Conservation (phyloP, 2,888 invertebrate genomes). For the Drosophila tripunctata region DNA sequence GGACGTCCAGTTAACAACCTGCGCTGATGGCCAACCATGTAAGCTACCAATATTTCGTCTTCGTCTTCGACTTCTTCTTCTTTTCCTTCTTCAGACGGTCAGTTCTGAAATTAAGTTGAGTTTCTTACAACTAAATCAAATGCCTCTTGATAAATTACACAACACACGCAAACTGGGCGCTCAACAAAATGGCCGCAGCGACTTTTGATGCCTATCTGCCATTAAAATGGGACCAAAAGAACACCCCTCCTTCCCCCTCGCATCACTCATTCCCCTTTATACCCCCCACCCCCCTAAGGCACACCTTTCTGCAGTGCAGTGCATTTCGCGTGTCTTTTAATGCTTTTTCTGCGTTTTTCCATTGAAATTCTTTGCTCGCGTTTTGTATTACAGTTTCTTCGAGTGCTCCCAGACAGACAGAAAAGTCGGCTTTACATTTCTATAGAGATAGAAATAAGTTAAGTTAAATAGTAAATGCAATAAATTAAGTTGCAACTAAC, state of each 20-base stretch:
- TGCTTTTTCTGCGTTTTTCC: slow-evolving; percentile 44
- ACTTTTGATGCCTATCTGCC: slow-evolving; percentile 64
- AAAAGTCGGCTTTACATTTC: background rate
- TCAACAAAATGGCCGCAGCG: slow-evolving; percentile 69
- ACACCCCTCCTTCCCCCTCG: background rate
- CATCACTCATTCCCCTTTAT: no score
- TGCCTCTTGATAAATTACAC: slow-evolving; percentile 73
- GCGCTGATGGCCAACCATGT: slow-evolving; percentile 15
- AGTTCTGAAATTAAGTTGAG: slow-evolving; percentile 59
- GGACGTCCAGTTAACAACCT: slow-evolving; percentile 1
- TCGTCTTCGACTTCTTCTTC: no score
- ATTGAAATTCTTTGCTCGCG: slow-evolving; percentile 32
- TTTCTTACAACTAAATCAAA: slow-evolving; percentile 76
- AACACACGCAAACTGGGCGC: slow-evolving; percentile 65
- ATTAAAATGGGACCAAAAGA: slow-evolving; percentile 61
- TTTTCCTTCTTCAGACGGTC: background rate
- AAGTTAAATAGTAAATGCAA: slow-evolving; percentile 8
- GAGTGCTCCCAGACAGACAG: background rate
- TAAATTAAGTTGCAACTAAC: background rate
- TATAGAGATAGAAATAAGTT: background rate
- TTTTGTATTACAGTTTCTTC: slow-evolving; percentile 32
- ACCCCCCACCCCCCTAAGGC: background rate
- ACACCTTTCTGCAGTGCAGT: slow-evolving; percentile 2
- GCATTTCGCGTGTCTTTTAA: slow-evolving; percentile 61
- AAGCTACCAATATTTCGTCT: slow-evolving; percentile 4